phyloP scores from a whole-genome alignment of 2,797 vertebrate genomes.

The Artibeus lituratus region DNA sequence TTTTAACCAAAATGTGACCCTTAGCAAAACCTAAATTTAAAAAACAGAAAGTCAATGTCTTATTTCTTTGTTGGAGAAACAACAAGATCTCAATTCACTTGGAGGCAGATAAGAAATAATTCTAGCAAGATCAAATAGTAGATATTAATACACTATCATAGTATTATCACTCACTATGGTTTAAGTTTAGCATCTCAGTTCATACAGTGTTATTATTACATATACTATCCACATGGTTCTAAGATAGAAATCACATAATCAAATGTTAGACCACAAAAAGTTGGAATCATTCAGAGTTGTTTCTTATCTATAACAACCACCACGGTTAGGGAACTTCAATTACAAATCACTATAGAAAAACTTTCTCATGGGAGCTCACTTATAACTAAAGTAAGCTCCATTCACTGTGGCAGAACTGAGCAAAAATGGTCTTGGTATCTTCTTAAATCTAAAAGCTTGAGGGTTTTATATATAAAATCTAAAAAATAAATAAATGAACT shows the following conservation, averaged over 20 bases:
- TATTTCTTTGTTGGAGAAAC: neutral
- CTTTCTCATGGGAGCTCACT: neutral
- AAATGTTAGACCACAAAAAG: neutral
- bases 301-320: neutral
- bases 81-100: neutral
- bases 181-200: neutral
- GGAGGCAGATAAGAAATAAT: neutral
- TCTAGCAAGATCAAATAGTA: neutral
- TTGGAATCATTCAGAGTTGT: neutral
- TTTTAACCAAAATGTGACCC: constrained; percentile 31
- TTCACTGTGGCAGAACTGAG: neutral
- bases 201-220: neutral
- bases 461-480: neutral
- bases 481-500: neutral
- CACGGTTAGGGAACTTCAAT: neutral
- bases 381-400: neutral
- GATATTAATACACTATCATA: neutral
- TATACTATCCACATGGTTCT: neutral
- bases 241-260: neutral
- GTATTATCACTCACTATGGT: neutral
- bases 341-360: neutral
- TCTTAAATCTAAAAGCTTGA: neutral
- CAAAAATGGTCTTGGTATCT: neutral
- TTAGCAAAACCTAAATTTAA: constrained; percentile 29
- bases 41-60: neutral